A percentile compares a stretch with the other conserved stretches of the same genome.
These are phyloP conservation scores for Corbicula japonica DNA, from an alignment of 2,888 invertebrate genomes.

Conservation along the genomic window DNA sequence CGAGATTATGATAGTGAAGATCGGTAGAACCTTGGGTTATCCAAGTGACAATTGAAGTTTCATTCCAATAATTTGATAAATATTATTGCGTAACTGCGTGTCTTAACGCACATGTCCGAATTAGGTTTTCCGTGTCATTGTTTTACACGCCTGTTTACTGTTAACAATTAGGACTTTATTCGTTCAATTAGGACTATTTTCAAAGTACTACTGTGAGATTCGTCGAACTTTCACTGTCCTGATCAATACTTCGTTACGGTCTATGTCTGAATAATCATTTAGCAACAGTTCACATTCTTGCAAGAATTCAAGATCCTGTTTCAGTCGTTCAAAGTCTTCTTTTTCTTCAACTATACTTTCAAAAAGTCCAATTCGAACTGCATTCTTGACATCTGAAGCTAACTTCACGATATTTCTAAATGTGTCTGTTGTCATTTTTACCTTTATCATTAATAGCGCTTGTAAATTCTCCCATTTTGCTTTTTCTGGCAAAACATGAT, in stretches of 20 bases:
- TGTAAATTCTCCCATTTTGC: not conserved
- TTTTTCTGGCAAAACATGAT: not conserved
- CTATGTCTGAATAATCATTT: not conserved
- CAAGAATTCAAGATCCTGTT: not conserved
- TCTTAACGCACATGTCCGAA: too few species aligned
- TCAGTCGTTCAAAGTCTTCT: not conserved
- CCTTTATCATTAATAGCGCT: not conserved
- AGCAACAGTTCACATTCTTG: not conserved
- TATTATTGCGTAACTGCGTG: too few species aligned
- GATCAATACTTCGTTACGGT: not conserved
- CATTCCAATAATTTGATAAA: too few species aligned
- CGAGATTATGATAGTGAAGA: too few species aligned
- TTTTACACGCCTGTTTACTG: too few species aligned
- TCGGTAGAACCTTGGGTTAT: too few species aligned
- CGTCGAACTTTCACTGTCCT: too few species aligned
- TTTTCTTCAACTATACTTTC: not conserved
- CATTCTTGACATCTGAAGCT: not conserved
- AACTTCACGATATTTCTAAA: not conserved
- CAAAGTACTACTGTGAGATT: too few species aligned
- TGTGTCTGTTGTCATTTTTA: not conserved
- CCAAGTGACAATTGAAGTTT: too few species aligned
- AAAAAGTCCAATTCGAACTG: conserved; percentile 1
- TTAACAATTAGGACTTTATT: too few species aligned
- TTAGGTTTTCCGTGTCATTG: too few species aligned
- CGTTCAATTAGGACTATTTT: too few species aligned